Evolutionary conservation across 2,113 vertebrate species (phyloP).

Genomic region (Vulpes lagopus): DNA sequence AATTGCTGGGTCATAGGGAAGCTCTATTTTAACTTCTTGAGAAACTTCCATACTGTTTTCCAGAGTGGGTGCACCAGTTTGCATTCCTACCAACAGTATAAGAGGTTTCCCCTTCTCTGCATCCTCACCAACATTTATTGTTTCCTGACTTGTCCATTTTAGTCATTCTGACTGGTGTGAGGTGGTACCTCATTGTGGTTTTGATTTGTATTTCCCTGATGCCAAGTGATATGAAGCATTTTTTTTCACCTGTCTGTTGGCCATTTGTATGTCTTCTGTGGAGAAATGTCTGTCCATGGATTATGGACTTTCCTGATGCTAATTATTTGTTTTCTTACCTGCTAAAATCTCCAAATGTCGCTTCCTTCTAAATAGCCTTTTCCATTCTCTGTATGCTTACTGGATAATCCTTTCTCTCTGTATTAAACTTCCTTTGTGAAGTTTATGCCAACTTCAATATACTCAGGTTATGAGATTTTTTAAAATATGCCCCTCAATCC

Average conservation of each 20-base stretch:
- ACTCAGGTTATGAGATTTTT: not conserved
- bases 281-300: not conserved
- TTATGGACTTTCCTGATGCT: not conserved
- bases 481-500: not conserved
- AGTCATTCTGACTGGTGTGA: not conserved
- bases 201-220: not conserved
- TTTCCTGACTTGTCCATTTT: not conserved
- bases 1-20: not conserved
- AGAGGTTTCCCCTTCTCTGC: no score
- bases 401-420: not conserved
- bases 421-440: not conserved
- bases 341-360: not conserved
- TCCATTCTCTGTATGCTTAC: not conserved
- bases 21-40: not conserved
- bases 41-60: not conserved
- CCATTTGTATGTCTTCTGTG: not conserved
- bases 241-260: not conserved
- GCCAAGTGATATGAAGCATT: not conserved
- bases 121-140: not conserved
- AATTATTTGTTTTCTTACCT: not conserved
- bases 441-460: not conserved
- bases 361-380: not conserved
- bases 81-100: not conserved
- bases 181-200: not conserved
- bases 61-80: not conserved